Evolutionary conservation across 1,140 invertebrate species (phyloP), one percentile per base, ranked within the genome.

Genomic region (Thrips palmi): DNA sequence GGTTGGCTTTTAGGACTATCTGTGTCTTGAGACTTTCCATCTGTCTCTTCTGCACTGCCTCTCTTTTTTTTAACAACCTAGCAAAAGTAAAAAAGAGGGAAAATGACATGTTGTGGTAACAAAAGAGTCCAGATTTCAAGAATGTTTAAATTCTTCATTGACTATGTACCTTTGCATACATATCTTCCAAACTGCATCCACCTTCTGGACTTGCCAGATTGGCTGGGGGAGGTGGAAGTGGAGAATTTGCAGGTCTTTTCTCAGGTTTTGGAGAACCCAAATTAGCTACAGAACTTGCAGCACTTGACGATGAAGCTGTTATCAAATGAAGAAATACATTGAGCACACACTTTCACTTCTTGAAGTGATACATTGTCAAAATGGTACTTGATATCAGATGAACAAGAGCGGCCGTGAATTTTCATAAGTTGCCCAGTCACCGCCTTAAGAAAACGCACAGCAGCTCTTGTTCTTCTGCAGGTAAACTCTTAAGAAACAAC

Each of bases 161-260:
- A n/a, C n/a, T 15, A 29, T 15, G 41, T 0, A 85, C 81, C 61
- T 86, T 87, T 0, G 82, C 82, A 52, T 86, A 86, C 74, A 86
- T 82, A 46, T 84, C 81, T 49, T 87, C 83, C 1, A 82, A 48
- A 47, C 76, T 76, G 40, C 71, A 67, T 2, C 12, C 57, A 58
- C 17, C 56, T 51, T 1, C 54, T 52, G 12, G 59, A 43, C 32
- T 60, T 60, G 3, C 58, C 60, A 22, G 57, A 63, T 41, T 56
- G 50, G 12, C 56, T 1, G 77, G 79, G 1, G 77, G 77, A 5
- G 77, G 77, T 8, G 80, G 79, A 22, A 83, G 51, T 1, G 80
- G 80, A 0, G 79, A 84, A 56, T 84, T 84, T 1, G 79, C 80
- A 54, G 81, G 78, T n/a, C 80, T 66, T 57, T 84, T 83, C 56